Conservation (phyloP, 2,888 invertebrate genomes). For the Pogonocherus hispidulus region DNA sequence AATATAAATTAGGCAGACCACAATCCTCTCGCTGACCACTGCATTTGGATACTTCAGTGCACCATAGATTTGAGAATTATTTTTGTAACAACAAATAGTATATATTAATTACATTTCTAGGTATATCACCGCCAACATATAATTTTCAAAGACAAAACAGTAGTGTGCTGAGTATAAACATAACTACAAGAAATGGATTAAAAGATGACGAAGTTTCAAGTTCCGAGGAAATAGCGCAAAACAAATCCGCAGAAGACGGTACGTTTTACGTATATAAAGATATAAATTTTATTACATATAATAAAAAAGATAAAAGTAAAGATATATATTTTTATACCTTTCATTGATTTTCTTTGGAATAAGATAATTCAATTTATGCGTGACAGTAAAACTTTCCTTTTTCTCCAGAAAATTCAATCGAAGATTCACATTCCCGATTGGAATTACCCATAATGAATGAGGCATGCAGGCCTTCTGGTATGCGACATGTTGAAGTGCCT, state of each 20-base stretch:
- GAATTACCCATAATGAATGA: slow-evolving; percentile 62
- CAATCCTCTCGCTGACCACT: no score
- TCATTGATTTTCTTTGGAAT: no score
- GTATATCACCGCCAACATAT: slow-evolving; percentile 53
- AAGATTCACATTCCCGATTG: slow-evolving; percentile 51
- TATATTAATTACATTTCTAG: slow-evolving; percentile 27
- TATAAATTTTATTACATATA: no score
- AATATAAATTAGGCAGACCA: no score
- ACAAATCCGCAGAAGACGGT: slow-evolving; percentile 47
- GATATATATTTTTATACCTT: no score
- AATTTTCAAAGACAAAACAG: slow-evolving; percentile 40
- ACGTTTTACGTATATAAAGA: no score
- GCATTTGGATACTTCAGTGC: no score
- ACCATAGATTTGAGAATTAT: no score
- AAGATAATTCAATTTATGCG: no score
- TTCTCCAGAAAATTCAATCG: slow-evolving; percentile 37
- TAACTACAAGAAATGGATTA: slow-evolving; percentile 58
- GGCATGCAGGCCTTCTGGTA: slow-evolving; percentile 41
- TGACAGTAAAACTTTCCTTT: no score
- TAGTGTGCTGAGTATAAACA: slow-evolving; percentile 31
- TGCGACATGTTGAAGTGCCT: slow-evolving; percentile 62
- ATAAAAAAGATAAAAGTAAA: no score
- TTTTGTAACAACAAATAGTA: no score
- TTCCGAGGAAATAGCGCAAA: slow-evolving; percentile 76
- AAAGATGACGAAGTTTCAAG: slow-evolving; percentile 85